phyloP scores from a whole-genome alignment of 2,797 vertebrate species.

The Phrynocephalus forsythii region DNA sequence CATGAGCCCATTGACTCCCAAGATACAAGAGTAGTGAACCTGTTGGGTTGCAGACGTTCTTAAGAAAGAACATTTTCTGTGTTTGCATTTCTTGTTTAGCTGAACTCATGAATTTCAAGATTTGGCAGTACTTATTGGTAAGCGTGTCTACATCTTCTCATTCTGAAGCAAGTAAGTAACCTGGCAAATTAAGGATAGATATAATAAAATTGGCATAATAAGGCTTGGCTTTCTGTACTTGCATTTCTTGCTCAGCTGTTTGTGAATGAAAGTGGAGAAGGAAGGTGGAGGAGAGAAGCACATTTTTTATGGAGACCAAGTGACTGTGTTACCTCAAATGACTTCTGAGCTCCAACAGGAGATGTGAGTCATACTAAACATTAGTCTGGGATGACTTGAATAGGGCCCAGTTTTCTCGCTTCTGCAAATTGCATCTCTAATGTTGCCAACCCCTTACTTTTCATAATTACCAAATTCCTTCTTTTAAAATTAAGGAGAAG shows the following conservation, averaged over 20 bases:
- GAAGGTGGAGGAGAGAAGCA: slow-evolving; percentile 21
- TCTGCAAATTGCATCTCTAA: slow-evolving; percentile 34
- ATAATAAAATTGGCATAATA: slow-evolving; percentile 13
- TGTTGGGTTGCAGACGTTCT: background rate
- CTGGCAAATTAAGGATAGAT: background rate
- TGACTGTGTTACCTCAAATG: slow-evolving; percentile 68
- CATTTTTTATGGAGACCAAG: slow-evolving; percentile 67
- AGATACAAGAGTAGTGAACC: background rate
- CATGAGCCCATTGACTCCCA: background rate
- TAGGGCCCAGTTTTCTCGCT: slow-evolving; percentile 56
- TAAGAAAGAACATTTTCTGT: slow-evolving; percentile 7
- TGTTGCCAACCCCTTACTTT: slow-evolving; percentile 52
- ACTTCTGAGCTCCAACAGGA: slow-evolving; percentile 51
- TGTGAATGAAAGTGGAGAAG: slow-evolving; percentile 29
- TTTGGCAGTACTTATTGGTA: background rate
- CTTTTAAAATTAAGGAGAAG: slow-evolving; percentile 51
- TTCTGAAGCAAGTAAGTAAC: background rate
- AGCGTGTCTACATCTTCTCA: slow-evolving; percentile 1
- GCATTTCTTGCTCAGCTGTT: slow-evolving; percentile 4
- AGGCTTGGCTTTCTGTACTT: background rate
- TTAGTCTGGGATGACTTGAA: slow-evolving; percentile 71
- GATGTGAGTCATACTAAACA: slow-evolving; percentile 71
- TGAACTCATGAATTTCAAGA: background rate
- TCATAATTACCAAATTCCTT: slow-evolving; percentile 65
- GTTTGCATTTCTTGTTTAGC: background rate